These are phyloP conservation scores for Drosophila nebulosa DNA, from an alignment of 1,140 invertebrate species.

Conservation along the genomic window DNA sequence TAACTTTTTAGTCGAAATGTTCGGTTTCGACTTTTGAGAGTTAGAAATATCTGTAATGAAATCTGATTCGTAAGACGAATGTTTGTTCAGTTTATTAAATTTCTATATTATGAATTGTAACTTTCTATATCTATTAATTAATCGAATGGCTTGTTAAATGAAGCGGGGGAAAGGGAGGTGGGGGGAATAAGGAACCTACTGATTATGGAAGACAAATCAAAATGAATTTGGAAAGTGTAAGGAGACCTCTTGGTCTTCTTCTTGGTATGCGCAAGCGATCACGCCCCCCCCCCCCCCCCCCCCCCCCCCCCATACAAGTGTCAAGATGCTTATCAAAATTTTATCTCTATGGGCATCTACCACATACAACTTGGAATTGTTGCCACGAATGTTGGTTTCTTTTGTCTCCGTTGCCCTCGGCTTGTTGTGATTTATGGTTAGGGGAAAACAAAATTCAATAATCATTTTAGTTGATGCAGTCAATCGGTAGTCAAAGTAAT, in stretches of 20 bases:
- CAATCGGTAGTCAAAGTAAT: slow-evolving; percentile 45
- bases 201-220: too few relatives aligned
- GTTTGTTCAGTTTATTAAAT: not conserved
- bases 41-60: not conserved
- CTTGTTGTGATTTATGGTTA: slow-evolving; percentile 14
- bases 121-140: slow-evolving; percentile 1
- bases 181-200: slow-evolving; percentile 5
- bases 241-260: too few relatives aligned
- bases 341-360: not conserved
- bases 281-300: too few relatives aligned
- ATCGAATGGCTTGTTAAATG: not conserved
- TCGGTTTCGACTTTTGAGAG: too few relatives aligned
- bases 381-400: not conserved
- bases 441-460: not conserved
- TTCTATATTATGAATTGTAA: not conserved
- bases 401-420: slow-evolving; percentile 28
- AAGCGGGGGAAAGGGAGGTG: too few relatives aligned
- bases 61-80: too few relatives aligned
- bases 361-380: too few relatives aligned
- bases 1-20: too few relatives aligned
- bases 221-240: too few relatives aligned
- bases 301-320: not conserved
- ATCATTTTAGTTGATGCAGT: not conserved
- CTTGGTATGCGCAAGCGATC: slow-evolving; percentile 28
- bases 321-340: slow-evolving; percentile 28